These are phyloP conservation scores for Corydoras maculifer DNA, from an alignment of 2,113 vertebrate genomes.

Conservation along the genomic window DNA sequence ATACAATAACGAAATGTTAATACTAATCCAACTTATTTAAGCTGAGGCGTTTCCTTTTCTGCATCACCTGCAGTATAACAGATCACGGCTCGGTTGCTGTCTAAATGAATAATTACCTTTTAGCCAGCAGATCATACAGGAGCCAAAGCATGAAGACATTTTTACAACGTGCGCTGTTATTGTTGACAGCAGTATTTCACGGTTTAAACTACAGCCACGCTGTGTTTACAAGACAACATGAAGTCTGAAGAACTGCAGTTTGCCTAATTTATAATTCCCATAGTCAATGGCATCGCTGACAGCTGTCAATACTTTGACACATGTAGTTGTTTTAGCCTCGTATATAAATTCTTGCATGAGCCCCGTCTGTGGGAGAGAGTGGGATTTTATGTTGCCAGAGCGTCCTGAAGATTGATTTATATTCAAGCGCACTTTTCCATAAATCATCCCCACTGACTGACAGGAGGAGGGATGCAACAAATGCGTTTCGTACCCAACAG, in stretches of 20 bases:
- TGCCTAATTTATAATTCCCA: slow-evolving; percentile 13
- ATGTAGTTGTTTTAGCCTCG: slow-evolving; percentile 7
- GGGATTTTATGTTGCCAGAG: slow-evolving; percentile 17
- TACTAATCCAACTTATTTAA: too few relatives aligned
- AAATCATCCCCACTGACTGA: slow-evolving; percentile 46
- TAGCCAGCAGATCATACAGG: too few relatives aligned
- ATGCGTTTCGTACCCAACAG: slow-evolving; percentile 43
- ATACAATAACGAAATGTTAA: too few relatives aligned
- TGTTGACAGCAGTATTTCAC: too few relatives aligned
- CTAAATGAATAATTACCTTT: too few relatives aligned
- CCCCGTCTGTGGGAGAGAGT: slow-evolving; percentile 3
- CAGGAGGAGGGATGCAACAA: slow-evolving; percentile 48
- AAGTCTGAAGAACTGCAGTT: not conserved
- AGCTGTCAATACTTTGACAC: not conserved
- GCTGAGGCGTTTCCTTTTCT: too few relatives aligned
- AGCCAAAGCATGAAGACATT: too few relatives aligned
- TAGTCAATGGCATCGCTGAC: not conserved
- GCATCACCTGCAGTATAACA: too few relatives aligned
- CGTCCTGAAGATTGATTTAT: slow-evolving; percentile 53
- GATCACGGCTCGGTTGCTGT: too few relatives aligned
- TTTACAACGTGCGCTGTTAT: too few relatives aligned
- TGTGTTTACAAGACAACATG: not conserved
- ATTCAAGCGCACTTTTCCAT: slow-evolving; percentile 38
- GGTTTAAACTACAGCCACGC: too few relatives aligned
- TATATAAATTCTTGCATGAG: slow-evolving; percentile 1